phyloP scores from a whole-genome alignment of 2,113 vertebrate genomes.

The Solea senegalensis region DNA sequence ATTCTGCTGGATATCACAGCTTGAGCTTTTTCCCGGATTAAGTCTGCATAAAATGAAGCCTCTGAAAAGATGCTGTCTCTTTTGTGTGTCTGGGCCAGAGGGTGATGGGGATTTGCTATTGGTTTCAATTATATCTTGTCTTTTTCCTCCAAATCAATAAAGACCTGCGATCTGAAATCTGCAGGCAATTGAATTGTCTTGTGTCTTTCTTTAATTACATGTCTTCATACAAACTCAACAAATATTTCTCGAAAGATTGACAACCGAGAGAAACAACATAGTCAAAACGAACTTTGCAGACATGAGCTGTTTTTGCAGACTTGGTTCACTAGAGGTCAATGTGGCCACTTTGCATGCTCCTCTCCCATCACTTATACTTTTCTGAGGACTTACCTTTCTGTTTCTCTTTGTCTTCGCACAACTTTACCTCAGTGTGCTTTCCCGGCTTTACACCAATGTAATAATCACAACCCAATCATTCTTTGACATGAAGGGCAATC shows the following conservation, averaged over 20 bases:
- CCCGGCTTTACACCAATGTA: constrained; percentile 43
- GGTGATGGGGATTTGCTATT: constrained; percentile 49
- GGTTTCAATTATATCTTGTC: constrained; percentile 57
- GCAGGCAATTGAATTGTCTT: constrained; percentile 66
- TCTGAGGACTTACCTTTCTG: constrained; percentile 39
- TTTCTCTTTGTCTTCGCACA: constrained; percentile 58
- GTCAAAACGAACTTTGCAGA: constrained; percentile 19
- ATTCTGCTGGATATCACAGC: constrained; percentile 49
- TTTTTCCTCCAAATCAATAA: constrained; percentile 70
- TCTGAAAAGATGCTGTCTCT: constrained; percentile 68
- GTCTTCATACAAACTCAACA: constrained; percentile 26
- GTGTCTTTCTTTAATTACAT: constrained; percentile 71
- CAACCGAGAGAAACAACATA: constrained; percentile 19
- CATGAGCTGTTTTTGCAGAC: constrained; percentile 75
- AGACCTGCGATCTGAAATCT: constrained; percentile 54
- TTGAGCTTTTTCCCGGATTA: constrained; percentile 65
- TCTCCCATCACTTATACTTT: constrained; percentile 47
- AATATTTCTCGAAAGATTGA: constrained; percentile 23
- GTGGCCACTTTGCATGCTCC: constrained; percentile 74
- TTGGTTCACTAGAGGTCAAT: constrained; percentile 73
- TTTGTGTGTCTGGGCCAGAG: constrained; percentile 38
- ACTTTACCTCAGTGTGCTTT: constrained; percentile 46
- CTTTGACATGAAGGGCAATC: neutral
- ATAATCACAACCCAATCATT: constrained; percentile 10
- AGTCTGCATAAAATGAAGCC: constrained; percentile 74